Evolutionary conservation across 2,888 invertebrate species (phyloP).

Genomic region (Ramazzottius varieornatus): DNA sequence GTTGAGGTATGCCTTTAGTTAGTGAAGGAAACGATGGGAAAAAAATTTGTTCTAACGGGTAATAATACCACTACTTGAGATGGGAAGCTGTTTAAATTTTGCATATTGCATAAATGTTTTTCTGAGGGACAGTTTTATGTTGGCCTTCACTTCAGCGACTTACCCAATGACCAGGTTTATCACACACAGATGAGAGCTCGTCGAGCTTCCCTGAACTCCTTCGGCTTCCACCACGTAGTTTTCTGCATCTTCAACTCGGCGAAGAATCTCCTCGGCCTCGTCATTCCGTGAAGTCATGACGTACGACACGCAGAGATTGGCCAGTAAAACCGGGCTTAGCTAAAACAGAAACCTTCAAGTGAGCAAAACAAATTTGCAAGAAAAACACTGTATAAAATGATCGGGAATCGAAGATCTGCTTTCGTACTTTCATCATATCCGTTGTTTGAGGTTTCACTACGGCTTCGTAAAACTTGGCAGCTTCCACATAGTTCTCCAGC

Average conservation of each 20-base stretch:
- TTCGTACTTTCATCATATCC: neutral
- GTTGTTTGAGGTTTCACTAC: constrained; percentile 56
- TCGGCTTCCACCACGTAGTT: neutral
- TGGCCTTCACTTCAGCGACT: neutral
- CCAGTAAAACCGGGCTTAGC: constrained; percentile 86
- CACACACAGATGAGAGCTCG: neutral
- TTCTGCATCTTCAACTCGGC: neutral
- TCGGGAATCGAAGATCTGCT: too few species aligned
- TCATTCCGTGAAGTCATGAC: constrained; percentile 97
- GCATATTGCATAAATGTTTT: too few species aligned
- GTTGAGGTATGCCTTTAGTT: neutral
- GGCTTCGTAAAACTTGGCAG: constrained; percentile 88
- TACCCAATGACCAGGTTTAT: neutral
- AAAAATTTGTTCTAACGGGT: too few species aligned
- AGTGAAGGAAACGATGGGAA: too few species aligned
- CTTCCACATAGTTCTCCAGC: constrained; percentile 96
- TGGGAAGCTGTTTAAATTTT: too few species aligned
- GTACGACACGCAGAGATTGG: constrained; percentile 91
- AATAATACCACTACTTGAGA: too few species aligned
- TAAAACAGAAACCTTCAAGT: constrained; percentile 33
- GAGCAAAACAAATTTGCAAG: too few species aligned
- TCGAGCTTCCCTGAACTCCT: neutral
- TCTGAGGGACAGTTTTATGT: too few species aligned
- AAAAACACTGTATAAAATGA: too few species aligned
- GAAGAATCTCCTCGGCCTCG: constrained; percentile 29